Conservation (phyloP, 2,888 invertebrate species). For the Drosophila eohydei region DNA sequence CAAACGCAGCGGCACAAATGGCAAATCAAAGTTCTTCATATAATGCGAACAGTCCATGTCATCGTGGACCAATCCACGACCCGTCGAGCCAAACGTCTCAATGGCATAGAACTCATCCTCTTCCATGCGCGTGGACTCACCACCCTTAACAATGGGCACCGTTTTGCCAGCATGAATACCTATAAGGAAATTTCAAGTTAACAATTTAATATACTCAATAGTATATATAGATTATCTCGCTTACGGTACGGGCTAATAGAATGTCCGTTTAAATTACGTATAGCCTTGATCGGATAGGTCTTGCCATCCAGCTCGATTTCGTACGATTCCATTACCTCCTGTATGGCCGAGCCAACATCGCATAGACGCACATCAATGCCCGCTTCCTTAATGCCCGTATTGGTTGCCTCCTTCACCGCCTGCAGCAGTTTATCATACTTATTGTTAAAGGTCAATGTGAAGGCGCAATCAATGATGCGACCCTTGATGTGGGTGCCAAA, state of each 20-base stretch:
- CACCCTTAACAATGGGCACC: slow-evolving; percentile 99
- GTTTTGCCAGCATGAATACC: slow-evolving; percentile 98
- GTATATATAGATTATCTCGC: slow-evolving; percentile 66
- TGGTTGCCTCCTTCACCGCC: slow-evolving; percentile 99
- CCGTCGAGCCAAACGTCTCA: slow-evolving; percentile 99
- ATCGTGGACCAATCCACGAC: slow-evolving; percentile 96
- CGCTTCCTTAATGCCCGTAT: slow-evolving; percentile 97
- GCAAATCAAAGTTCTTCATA: slow-evolving; percentile 98
- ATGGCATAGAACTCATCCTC: slow-evolving; percentile 99
- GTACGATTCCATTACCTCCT: slow-evolving; percentile 99
- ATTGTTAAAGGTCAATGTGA: slow-evolving; percentile 98
- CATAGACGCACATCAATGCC: slow-evolving; percentile 99
- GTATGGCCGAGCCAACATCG: slow-evolving; percentile 98
- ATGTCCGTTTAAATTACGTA: slow-evolving; percentile 99
- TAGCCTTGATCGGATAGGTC: slow-evolving; percentile 97
- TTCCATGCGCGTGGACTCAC: slow-evolving; percentile 99
- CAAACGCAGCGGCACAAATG: slow-evolving; percentile 95
- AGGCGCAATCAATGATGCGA: slow-evolving; percentile 99
- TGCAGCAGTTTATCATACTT: slow-evolving; percentile 97
- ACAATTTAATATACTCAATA: not conserved
- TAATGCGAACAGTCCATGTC: slow-evolving; percentile 99
- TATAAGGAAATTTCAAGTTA: slow-evolving; percentile 68
- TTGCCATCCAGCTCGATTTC: slow-evolving; percentile 99
- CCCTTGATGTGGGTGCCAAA: slow-evolving; percentile 99
- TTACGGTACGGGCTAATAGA: slow-evolving; percentile 99